Evolutionary conservation across 2,888 invertebrate species (phyloP), one percentile per base, ranked within the genome.

Genomic region (Drosophila anceps): DNA sequence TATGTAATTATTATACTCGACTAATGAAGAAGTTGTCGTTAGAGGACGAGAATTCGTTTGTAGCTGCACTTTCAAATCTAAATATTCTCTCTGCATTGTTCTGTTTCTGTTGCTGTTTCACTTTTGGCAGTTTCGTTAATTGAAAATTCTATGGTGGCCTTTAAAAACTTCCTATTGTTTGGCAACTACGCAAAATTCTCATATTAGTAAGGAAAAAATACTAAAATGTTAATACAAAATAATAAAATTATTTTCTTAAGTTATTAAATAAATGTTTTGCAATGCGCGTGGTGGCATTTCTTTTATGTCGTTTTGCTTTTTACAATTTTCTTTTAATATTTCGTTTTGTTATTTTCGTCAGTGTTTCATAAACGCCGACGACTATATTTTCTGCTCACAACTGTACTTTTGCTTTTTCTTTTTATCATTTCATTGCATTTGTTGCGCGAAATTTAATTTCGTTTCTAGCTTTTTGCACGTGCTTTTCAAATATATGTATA

Each of bases 1-100:
- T 81, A 79, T 69, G 61, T 84, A 82, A 77, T 74, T 75, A 77
- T 74, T 75, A 73, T 79, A 74, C 68, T 79, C 92, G 91, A 91
- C 91, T 91, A 91, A 91, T 91, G 91, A 88, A 91, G 91, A 92
- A 91, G 91, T 91, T 92, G 92, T 91, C 84, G 88, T 90, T 90
- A 87, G 81, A 81, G 72, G 78, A 91, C 88, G 92, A 91, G 91
- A 92, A 91, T 91, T 87, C 73, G 69, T 87, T 81, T 79, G 82
- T 84, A 87, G 90, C 79, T 68, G 69, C 75, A 54, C 46, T 63
- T 46, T 18, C 51, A 48, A 54, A 27, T 57, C 46, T 44, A 71
- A 69, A 62, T 46, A 46, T 69, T 68, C 69, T 31, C 18, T 69
- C 31, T 27, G 35, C 12, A 18, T 50, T 66, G 12, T n/a, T 54